Percentiles rank a stretch among this genome's conserved stretches.
These are phyloP conservation scores for Corvus cornix DNA, from an alignment of 2,113 vertebrate species.

Conservation along the genomic window DNA sequence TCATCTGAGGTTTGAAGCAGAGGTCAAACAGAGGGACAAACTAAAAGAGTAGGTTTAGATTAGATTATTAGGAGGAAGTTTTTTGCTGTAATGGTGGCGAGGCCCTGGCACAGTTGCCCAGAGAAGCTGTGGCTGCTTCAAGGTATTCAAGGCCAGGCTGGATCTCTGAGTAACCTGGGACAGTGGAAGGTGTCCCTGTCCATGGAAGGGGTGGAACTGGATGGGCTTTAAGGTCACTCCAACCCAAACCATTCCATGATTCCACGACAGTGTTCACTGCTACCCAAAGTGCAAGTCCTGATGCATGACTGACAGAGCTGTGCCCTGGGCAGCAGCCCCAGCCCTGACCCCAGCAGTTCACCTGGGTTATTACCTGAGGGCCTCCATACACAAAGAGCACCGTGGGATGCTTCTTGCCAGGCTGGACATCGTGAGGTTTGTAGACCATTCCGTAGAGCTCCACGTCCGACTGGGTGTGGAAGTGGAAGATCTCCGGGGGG, in stretches of 20 bases:
- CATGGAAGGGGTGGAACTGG: neutral
- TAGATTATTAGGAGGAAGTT: neutral
- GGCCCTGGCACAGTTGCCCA: neutral
- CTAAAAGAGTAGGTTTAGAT: neutral
- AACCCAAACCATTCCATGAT: neutral
- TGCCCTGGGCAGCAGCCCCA: neutral
- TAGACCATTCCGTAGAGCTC: constrained; percentile 95
- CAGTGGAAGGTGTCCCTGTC: neutral
- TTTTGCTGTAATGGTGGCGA: neutral
- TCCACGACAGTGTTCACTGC: neutral
- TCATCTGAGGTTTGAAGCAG: neutral
- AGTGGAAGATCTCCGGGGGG: constrained; percentile 94
- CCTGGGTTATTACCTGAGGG: constrained; percentile 82
- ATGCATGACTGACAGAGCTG: neutral
- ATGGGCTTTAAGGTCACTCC: neutral
- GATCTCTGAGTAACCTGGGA: neutral
- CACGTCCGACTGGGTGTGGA: constrained; percentile 85
- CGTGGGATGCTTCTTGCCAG: constrained; percentile 91
- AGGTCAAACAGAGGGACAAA: neutral
- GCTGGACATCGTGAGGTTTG: constrained; percentile 89
- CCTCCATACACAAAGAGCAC: constrained; percentile 96
- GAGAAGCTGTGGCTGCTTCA: neutral
- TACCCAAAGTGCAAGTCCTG: neutral
- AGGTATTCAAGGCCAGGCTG: neutral
- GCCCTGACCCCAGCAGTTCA: neutral